A percentile compares a stretch with the other conserved stretches of the same genome.
Evolutionary conservation across 2,113 vertebrate genomes (phyloP).

Genomic region (Dicaeum eximium): DNA sequence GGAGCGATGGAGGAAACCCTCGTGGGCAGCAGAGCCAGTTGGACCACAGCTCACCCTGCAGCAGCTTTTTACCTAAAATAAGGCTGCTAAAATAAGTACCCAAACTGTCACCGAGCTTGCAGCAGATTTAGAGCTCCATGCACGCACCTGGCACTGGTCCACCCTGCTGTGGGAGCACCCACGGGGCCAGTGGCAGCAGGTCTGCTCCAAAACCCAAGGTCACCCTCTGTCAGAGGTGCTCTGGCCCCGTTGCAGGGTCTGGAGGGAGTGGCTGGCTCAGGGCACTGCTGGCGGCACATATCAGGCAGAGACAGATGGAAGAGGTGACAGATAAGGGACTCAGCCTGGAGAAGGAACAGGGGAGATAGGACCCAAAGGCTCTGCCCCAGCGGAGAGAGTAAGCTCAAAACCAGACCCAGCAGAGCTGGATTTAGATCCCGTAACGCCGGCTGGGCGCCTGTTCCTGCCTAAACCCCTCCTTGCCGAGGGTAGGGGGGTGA

Average conservation of each 20-base stretch:
- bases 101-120: fast-evolving
- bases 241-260: not conserved
- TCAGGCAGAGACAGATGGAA: slow-evolving; percentile 38
- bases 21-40: not conserved
- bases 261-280: not conserved
- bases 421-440: not conserved
- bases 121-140: not conserved
- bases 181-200: not conserved
- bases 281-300: not conserved
- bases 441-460: fast-evolving
- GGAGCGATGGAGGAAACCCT: not conserved
- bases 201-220: not conserved
- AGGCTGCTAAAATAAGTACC: not conserved
- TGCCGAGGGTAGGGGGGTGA: fast-evolving
- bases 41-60: not conserved
- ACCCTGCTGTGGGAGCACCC: not conserved
- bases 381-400: not conserved
- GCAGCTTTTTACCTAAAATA: slow-evolving; percentile 13
- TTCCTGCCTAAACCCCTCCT: not conserved
- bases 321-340: slow-evolving; percentile 48
- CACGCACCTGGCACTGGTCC: fast-evolving
- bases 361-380: not conserved
- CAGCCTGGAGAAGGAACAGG: not conserved
- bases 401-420: not conserved
- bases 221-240: fast-evolving